Evolutionary conservation across 2,888 invertebrate genomes (phyloP), one percentile per base, ranked within the genome.

Genomic region (Neuroscelio doddi): DNA sequence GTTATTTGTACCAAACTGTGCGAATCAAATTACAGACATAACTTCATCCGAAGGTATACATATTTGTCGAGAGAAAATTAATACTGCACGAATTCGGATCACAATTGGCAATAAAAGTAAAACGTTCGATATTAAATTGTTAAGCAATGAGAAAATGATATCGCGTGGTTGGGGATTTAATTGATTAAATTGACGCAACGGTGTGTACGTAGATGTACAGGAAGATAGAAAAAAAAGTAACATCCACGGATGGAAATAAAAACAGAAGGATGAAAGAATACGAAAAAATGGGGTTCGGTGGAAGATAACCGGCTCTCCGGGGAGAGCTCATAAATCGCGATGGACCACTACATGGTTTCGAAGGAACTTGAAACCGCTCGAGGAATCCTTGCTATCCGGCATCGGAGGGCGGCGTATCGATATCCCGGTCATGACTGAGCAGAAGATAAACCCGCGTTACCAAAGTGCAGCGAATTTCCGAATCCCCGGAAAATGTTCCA

Each of bases 311-410:
- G 69, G 74, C 75, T 77, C 82, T 75, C 80, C 46, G 62, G 77
- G 62, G 77, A 77, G 80, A 82, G 78, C 81, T 81, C 82, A 81
- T 82, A 82, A 82, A 81, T 82, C 78, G 76, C 42, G 45, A 34
- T 46, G 56, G 45, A 17, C 39, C 42, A 10, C 41, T 39, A 34
- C 44, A 32, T 39, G 41, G 51, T 50, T 65, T 42, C 21, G 27
- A 26, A 47, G 47, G 41, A 61, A 61, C 49, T 57, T 61, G 47
- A 59, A 59, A 39, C 46, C 49, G 61, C 30, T 46, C 55, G 47
- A 65, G 49, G 61, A 59, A 52, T 49, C 53, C 36, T 45, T 42
- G 21, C 53, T 51, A 51, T 45, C 50, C 45, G 34, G 41, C 47
- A 42, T 10, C 39, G 10, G 41, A 30, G 58, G 51, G 51, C 46